Percentiles rank a stretch among this genome's conserved stretches.
Evolutionary conservation across 2,888 invertebrate species (phyloP).

Genomic region (Sphaerophoria rueppellii): DNA sequence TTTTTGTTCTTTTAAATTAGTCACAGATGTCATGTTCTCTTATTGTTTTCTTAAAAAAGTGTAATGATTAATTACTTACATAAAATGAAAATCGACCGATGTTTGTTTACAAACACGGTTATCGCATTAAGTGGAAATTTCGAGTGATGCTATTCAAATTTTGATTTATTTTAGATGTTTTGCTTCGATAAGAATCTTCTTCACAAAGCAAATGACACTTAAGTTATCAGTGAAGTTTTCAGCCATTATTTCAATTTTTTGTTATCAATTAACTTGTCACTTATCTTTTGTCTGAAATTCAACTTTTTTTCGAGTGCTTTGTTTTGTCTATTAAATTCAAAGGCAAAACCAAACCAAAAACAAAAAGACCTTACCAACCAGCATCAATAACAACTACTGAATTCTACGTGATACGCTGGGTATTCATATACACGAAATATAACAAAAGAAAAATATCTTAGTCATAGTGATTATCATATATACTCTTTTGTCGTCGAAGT

Average conservation of each 20-base stretch:
- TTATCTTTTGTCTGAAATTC: not conserved
- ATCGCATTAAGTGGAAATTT: not conserved
- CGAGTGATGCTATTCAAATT: not conserved
- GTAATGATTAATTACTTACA: not conserved
- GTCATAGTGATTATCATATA: too few relatives aligned
- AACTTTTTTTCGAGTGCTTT: too few relatives aligned
- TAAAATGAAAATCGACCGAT: not conserved
- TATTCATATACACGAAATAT: too few relatives aligned
- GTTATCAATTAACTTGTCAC: not conserved
- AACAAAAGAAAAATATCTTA: too few relatives aligned
- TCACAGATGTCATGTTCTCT: not conserved
- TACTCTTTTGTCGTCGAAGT: not conserved
- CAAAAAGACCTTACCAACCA: too few relatives aligned
- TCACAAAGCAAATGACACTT: not conserved
- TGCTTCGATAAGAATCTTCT: not conserved
- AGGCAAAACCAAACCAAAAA: too few relatives aligned
- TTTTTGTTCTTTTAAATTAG: too few relatives aligned
- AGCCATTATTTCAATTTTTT: not conserved
- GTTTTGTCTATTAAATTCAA: too few relatives aligned
- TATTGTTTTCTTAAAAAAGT: not conserved
- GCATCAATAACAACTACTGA: too few relatives aligned
- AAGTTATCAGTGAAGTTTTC: too few relatives aligned
- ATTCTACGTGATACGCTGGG: too few relatives aligned
- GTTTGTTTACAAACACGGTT: not conserved
- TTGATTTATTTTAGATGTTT: not conserved